These are phyloP conservation scores for Channallabes apus DNA, from an alignment of 2,797 vertebrate species.

Conservation along the genomic window DNA sequence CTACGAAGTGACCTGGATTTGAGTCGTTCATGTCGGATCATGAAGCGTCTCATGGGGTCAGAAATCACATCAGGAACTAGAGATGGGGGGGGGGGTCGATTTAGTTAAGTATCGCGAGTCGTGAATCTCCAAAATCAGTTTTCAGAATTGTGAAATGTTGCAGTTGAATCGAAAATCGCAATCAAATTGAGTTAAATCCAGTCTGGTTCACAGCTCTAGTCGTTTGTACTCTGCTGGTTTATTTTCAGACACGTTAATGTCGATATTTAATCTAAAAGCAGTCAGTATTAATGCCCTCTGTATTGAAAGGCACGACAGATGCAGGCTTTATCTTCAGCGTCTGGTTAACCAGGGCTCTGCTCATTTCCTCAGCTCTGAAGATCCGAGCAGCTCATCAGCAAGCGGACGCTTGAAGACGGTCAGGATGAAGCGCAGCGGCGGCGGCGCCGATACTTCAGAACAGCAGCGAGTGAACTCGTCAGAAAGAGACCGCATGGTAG, in stretches of 20 bases:
- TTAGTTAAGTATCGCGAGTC: too few relatives aligned
- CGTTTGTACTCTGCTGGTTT: too few relatives aligned
- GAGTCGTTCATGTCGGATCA: not conserved
- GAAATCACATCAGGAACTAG: not conserved
- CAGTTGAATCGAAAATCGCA: too few relatives aligned
- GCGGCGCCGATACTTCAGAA: conserved; percentile 41
- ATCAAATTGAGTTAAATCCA: too few relatives aligned
- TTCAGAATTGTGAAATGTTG: too few relatives aligned
- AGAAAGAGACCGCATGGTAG: conserved; percentile 63
- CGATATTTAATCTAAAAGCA: too few relatives aligned
- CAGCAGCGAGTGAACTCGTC: conserved; percentile 51
- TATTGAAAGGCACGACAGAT: not conserved
- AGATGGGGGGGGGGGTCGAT: too few relatives aligned
- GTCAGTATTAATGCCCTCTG: not conserved
- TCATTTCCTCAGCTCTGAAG: conserved; percentile 48
- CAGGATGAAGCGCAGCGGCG: not conserved
- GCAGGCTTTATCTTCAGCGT: not conserved
- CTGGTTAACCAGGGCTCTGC: not conserved
- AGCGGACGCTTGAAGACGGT: conserved; percentile 37
- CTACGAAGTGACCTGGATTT: too few relatives aligned
- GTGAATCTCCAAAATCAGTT: too few relatives aligned
- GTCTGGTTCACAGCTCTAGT: too few relatives aligned
- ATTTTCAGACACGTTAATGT: too few relatives aligned
- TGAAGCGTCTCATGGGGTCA: not conserved
- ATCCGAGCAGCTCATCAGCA: conserved; percentile 52